These are phyloP conservation scores for Drosophila lutescens DNA, from an alignment of 2,888 invertebrate genomes.

Conservation along the genomic window DNA sequence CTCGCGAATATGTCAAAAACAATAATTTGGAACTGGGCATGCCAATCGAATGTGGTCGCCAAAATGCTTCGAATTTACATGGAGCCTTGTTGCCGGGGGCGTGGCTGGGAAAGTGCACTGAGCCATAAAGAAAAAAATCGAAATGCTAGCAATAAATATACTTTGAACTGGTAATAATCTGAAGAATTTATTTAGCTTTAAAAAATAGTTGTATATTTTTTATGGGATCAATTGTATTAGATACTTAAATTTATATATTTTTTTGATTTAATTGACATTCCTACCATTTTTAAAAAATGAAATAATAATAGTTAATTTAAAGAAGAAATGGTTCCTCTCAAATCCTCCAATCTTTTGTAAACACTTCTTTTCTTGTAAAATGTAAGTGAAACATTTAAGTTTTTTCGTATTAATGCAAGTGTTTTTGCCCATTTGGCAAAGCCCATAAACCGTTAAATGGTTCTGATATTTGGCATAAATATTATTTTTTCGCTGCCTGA, in stretches of 20 bases:
- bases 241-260: no score
- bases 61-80: conserved; percentile 37
- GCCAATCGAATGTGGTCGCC: conserved; percentile 52
- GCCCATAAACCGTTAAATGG: conserved; percentile 44
- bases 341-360: no score
- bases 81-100: conserved; percentile 13
- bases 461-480: conserved; percentile 44
- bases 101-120: conserved; percentile 1
- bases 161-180: no score
- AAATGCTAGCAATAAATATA: background rate
- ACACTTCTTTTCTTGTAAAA: no score
- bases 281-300: no score
- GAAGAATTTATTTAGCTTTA: no score
- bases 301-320: no score
- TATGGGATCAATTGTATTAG: no score
- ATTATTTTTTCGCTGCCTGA: conserved; percentile 23
- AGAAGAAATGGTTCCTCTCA: no score
- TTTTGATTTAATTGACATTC: no score
- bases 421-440: conserved; percentile 37
- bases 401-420: background rate
- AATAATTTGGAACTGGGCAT: conserved; percentile 26
- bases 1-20: conserved; percentile 43
- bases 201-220: no score
- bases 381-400: no score
- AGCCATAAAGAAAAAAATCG: background rate